Conservation (phyloP, 2,888 invertebrate species). For the Heliconius aoede region DNA sequence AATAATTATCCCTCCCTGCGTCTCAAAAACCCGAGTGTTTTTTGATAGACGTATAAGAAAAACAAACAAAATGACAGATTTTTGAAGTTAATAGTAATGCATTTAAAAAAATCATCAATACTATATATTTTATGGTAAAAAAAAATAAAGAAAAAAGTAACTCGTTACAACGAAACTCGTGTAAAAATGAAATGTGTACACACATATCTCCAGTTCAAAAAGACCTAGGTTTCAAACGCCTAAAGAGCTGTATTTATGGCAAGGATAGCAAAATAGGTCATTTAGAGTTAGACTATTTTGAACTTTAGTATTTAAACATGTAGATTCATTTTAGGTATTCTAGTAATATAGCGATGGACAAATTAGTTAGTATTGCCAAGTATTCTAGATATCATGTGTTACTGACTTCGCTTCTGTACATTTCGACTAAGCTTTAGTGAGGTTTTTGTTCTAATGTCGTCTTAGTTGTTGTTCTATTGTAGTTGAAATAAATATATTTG, state of each 20-base stretch:
- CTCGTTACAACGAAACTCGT: not conserved
- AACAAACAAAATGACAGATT: no score
- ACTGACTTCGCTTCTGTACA: not conserved
- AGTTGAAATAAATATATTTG: no score
- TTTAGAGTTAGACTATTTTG: not conserved
- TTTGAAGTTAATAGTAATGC: no score
- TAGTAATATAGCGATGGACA: not conserved
- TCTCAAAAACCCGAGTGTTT: no score
- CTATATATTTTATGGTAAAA: no score
- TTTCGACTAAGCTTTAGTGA: not conserved
- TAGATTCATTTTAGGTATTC: not conserved
- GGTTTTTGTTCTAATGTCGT: not conserved
- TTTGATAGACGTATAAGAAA: no score
- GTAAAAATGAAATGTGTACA: conserved; percentile 13
- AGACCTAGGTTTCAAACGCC: conserved; percentile 37
- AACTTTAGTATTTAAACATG: not conserved
- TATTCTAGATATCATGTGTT: conserved; percentile 15
- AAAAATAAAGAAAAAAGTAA: not conserved
- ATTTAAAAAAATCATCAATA: no score
- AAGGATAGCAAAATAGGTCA: conserved; percentile 26
- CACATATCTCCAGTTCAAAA: conserved; percentile 12
- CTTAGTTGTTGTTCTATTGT: no score
- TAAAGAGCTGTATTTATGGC: conserved; percentile 38
- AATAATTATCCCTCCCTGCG: no score
- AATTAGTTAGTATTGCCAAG: conserved; percentile 29